A percentile compares a stretch with the other conserved stretches of the same genome.
These are phyloP conservation scores for Hemitrygon akajei DNA, from an alignment of 2,797 vertebrate genomes.

Conservation along the genomic window DNA sequence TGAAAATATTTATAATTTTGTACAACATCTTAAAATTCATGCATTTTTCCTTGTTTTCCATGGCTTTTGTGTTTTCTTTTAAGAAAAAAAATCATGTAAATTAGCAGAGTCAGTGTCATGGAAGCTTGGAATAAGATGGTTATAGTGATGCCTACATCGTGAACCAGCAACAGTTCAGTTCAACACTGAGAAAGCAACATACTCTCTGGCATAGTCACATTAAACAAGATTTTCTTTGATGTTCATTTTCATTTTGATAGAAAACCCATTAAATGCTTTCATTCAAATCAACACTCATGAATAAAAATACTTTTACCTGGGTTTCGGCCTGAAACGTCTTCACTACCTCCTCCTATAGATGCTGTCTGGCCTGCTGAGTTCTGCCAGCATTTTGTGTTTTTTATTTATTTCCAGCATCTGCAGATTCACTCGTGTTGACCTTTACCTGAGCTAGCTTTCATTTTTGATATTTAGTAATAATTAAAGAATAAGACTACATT, in stretches of 20 bases:
- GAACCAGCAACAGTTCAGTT: background rate
- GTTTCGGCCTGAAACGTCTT: too few species aligned
- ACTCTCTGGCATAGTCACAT: background rate
- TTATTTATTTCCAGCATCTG: too few species aligned
- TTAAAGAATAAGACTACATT: background rate
- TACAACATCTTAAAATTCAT: background rate
- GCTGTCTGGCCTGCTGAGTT: too few species aligned
- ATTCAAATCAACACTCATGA: background rate
- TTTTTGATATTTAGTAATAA: background rate
- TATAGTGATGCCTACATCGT: background rate
- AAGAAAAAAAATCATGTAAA: background rate
- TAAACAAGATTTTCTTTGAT: background rate
- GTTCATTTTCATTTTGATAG: background rate
- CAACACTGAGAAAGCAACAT: background rate
- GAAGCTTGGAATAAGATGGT: background rate
- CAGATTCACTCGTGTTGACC: too few species aligned
- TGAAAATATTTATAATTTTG: background rate
- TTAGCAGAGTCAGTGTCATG: background rate
- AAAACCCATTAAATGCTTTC: background rate
- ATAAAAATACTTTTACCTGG: background rate
- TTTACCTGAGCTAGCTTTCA: background rate
- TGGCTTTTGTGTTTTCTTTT: too few species aligned
- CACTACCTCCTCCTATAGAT: too few species aligned
- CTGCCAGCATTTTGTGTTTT: too few species aligned
- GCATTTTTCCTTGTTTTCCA: background rate